Evolutionary conservation across 2,888 invertebrate genomes (phyloP).

Genomic region (Eupelmus urozonus): DNA sequence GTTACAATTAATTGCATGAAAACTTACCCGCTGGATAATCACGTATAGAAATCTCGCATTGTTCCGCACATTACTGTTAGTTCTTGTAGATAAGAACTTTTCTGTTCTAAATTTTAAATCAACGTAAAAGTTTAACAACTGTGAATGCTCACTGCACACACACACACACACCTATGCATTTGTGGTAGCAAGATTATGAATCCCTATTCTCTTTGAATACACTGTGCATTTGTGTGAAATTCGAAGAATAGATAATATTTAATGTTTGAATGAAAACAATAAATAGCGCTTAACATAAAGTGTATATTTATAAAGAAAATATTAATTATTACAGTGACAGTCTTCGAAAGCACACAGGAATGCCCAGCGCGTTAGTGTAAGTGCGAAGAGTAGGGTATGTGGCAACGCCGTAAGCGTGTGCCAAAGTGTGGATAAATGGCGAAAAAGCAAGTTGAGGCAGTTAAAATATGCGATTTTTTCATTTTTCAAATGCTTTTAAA

Average conservation of each 20-base stretch:
- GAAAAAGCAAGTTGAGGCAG: neutral
- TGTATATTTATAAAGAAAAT: conserved; percentile 22
- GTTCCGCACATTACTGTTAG: too few relatives aligned
- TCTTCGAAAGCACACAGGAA: conserved; percentile 49
- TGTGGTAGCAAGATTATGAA: too few relatives aligned
- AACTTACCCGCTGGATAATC: neutral
- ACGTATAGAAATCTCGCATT: neutral
- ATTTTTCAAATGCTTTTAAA: conserved; percentile 43
- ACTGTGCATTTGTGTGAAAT: neutral
- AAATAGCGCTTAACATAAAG: conserved; percentile 13
- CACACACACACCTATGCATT: too few relatives aligned
- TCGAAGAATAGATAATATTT: conserved; percentile 24
- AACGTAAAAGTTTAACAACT: too few relatives aligned
- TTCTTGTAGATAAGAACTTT: too few relatives aligned
- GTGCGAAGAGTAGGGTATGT: neutral
- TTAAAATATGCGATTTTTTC: conserved; percentile 24
- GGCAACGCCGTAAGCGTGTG: neutral
- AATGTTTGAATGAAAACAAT: conserved; percentile 3
- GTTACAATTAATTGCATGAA: too few relatives aligned
- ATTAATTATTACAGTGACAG: conserved; percentile 45
- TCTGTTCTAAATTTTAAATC: too few relatives aligned
- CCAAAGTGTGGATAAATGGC: conserved; percentile 1
- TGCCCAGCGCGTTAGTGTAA: conserved; percentile 37
- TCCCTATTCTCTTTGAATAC: too few relatives aligned
- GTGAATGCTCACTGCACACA: too few relatives aligned